A percentile compares a stretch with the other conserved stretches of the same genome.
Conservation (phyloP, 1,140 invertebrate genomes). For the Meloidogyne floridensis region DNA sequence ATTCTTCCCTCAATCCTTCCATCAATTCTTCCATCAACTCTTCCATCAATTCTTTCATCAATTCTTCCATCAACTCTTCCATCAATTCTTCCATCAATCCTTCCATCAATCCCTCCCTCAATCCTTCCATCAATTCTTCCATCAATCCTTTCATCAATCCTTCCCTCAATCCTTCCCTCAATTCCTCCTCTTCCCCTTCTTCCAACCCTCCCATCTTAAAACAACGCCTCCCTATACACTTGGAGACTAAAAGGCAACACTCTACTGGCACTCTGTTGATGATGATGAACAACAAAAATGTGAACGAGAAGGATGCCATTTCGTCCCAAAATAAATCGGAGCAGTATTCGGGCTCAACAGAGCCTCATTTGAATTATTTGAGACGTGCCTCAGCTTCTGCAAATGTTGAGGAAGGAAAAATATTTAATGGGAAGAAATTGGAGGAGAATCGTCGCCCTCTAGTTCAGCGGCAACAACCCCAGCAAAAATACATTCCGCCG, state of each 20-base stretch:
- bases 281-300: not conserved
- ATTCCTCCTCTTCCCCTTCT: not conserved
- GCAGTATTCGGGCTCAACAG: not conserved
- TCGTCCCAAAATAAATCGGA: not conserved
- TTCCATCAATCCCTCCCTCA: no score
- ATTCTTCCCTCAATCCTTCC: not conserved
- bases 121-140: no score
- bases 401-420: not conserved
- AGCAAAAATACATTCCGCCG: constrained; percentile 25
- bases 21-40: not conserved
- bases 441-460: not conserved
- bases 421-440: not conserved
- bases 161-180: not conserved
- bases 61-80: not conserved
- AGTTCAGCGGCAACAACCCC: constrained; percentile 7
- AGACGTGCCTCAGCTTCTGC: not conserved
- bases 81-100: no score
- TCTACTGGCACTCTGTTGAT: not conserved
- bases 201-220: not conserved
- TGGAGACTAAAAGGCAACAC: not conserved
- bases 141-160: not conserved
- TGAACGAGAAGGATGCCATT: not conserved
- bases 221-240: not conserved
- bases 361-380: not conserved
- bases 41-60: not conserved